Evolutionary conservation across 2,113 vertebrate genomes (phyloP), one percentile per base, ranked within the genome.

Genomic region (Neomonachus schauinslandi): DNA sequence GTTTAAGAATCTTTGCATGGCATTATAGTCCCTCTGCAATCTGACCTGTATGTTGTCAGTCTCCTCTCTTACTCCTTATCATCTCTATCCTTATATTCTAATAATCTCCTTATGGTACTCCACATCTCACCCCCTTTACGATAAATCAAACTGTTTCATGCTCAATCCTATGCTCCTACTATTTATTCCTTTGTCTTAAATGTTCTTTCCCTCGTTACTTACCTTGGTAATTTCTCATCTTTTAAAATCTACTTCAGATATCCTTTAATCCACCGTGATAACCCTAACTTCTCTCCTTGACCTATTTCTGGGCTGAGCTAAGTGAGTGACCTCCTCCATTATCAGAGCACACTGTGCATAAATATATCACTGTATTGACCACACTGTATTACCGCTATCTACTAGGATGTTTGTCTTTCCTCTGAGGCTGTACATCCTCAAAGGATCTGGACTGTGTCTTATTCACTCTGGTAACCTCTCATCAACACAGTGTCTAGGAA

Each of bases 1-100:
- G 57, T 67, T 80, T 39, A 96, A 94, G 57, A 97, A 92, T 59
- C 80, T 95, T 89, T 86, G 16, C 57, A n/a, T 69, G 65, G 22
- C 51, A 33, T 85, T 76, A 16, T 76, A 81, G 87, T 69, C 36
- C 15, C 18, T 65, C 61, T 26, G 0, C 22, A 85, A 10, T 94
- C n/a, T 82, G 71, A 15, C 26, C 46, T 91, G 1, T 89, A 7
- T 39, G 2, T 96, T 11, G 26, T 87, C 39, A 46, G 3, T 28
- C 24, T 87, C 79, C 36, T 12, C 15, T 87, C 46, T 33, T n/a
- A 18, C 5, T 49, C 55, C 11, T 84, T 24, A 46, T 83, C 67
- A 65, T 91, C 42, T 69, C 14, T 67, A 21, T 71, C 26, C 13
- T 67, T 90, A 39, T 21, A 81, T 69, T 67, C 77, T 95, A 53